Evolutionary conservation across 2,113 vertebrate genomes (phyloP).

Genomic region (Propithecus coquereli): DNA sequence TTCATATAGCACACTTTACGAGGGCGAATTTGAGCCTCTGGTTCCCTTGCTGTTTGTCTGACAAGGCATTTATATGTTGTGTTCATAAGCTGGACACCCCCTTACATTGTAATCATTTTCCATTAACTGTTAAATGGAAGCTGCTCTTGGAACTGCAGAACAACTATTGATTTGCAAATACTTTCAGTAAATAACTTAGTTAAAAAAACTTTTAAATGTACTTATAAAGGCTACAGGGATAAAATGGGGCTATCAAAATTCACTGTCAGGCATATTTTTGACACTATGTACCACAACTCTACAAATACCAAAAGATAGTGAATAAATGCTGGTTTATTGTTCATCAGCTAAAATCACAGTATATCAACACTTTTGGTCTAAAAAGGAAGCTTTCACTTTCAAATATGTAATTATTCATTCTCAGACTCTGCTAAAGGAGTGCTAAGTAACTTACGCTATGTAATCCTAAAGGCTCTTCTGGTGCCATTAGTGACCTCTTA

Average conservation of each 20-base stretch:
- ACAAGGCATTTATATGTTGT: not conserved
- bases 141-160: not conserved
- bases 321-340: conserved; percentile 52
- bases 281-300: conserved; percentile 23
- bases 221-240: not conserved
- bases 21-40: not conserved
- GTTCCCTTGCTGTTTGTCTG: not conserved
- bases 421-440: not conserved
- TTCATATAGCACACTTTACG: not conserved
- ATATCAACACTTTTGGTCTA: conserved; percentile 34
- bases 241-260: conserved; percentile 37
- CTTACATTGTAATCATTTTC: not conserved
- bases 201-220: conserved; percentile 44
- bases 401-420: conserved; percentile 35
- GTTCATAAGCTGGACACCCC: not conserved
- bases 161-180: not conserved
- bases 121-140: conserved; percentile 32
- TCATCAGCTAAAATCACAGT: conserved; percentile 34
- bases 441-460: not conserved
- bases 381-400: conserved; percentile 45
- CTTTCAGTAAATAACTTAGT: conserved; percentile 18
- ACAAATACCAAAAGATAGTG: conserved; percentile 46
- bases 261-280: not conserved
- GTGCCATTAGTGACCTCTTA: not conserved
- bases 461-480: not conserved